Evolutionary conservation across 2,113 vertebrate species (phyloP).

Genomic region (Erinaceus europaeus): DNA sequence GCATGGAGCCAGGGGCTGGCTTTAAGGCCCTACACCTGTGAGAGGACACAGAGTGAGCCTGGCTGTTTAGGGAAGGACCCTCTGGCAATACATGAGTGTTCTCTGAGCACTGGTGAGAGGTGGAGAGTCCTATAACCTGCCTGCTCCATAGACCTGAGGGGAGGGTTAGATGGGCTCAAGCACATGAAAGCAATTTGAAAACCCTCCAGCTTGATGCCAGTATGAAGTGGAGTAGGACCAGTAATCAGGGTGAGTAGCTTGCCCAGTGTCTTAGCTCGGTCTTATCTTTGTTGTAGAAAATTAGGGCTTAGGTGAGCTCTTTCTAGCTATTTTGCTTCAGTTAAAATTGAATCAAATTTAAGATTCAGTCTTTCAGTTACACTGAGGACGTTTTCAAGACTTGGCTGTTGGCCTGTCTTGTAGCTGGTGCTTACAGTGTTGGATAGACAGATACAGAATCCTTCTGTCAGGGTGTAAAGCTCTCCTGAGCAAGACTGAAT

Average conservation of each 20-base stretch:
- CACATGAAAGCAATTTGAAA: background rate
- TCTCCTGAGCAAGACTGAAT: background rate
- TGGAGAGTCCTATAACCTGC: background rate
- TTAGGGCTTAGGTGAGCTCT: background rate
- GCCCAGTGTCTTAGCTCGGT: background rate
- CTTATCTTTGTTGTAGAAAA: constrained; percentile 23
- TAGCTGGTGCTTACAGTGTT: background rate
- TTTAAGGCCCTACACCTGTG: too few relatives aligned
- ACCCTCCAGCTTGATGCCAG: background rate
- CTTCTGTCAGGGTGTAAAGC: background rate
- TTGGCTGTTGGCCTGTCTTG: background rate
- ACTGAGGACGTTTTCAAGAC: background rate
- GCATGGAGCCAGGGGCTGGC: too few relatives aligned
- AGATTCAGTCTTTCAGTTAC: background rate
- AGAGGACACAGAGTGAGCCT: background rate
- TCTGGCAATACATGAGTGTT: background rate
- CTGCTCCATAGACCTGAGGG: background rate
- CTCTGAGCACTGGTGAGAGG: background rate
- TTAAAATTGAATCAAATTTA: background rate
- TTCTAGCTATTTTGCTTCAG: too few relatives aligned
- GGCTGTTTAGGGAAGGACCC: background rate
- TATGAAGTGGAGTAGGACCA: background rate
- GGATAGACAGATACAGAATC: background rate
- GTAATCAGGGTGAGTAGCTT: background rate
- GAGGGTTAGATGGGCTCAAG: background rate